Evolutionary conservation across 2,888 invertebrate genomes (phyloP).

Genomic region (Cephus rjabovi): DNA sequence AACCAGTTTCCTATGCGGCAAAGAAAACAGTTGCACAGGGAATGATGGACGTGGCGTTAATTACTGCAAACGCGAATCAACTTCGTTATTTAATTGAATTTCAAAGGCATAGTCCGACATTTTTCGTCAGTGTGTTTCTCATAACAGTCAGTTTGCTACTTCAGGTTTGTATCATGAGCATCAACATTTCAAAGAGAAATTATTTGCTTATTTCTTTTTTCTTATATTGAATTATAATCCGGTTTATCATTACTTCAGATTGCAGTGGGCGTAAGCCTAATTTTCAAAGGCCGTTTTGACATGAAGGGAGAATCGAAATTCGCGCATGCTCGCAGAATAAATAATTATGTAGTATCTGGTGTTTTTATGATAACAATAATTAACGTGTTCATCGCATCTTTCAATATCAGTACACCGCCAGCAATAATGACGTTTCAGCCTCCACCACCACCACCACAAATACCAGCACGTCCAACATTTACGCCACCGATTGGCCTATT

Average conservation of each 20-base stretch:
- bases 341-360: constrained; percentile 74
- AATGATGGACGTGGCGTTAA: constrained; percentile 78
- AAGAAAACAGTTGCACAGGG: constrained; percentile 75
- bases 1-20: constrained; percentile 67
- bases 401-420: constrained; percentile 64
- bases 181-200: background rate
- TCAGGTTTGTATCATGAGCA: constrained; percentile 67
- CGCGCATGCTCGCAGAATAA: constrained; percentile 68
- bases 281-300: constrained; percentile 73
- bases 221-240: background rate
- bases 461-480: background rate
- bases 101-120: constrained; percentile 71
- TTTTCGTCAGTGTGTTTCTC: constrained; percentile 70
- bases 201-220: background rate
- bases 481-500: background rate
- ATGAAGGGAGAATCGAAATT: constrained; percentile 69
- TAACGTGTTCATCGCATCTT: constrained; percentile 76
- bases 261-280: constrained; percentile 72
- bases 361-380: constrained; percentile 77
- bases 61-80: constrained; percentile 79
- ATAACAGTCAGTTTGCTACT: constrained; percentile 73
- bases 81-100: constrained; percentile 74
- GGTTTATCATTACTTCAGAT: constrained; percentile 53
- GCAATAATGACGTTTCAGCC: no score
- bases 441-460: background rate